A percentile compares a stretch with the other conserved stretches of the same genome.
Conservation (phyloP, 1,140 invertebrate genomes). For the Calliopsis andreniformis region DNA sequence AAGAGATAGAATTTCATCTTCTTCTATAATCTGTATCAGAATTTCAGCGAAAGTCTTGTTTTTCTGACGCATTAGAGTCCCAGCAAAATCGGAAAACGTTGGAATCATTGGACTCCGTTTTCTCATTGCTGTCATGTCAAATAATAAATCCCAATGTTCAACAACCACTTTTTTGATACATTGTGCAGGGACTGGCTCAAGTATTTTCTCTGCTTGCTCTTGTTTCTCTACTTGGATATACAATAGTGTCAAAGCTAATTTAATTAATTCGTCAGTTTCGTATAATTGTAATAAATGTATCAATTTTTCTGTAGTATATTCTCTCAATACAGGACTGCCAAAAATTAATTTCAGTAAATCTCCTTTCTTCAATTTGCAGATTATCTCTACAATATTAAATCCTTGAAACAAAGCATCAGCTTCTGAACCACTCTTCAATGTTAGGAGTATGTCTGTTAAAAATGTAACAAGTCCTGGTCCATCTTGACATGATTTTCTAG, state of each 20-base stretch:
- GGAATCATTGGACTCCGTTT: conserved; percentile 72
- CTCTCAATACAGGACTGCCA: conserved; percentile 81
- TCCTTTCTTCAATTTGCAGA: conserved; percentile 77
- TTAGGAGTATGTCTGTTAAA: conserved; percentile 79
- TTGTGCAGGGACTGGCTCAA: conserved; percentile 76
- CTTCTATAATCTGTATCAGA: conserved; percentile 79
- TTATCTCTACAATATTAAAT: conserved; percentile 81
- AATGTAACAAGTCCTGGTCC: conserved; percentile 82
- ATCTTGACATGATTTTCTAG: conserved; percentile 71
- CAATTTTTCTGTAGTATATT: conserved; percentile 83
- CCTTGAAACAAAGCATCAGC: conserved; percentile 79
- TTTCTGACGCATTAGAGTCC: conserved; percentile 81
- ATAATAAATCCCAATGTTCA: conserved; percentile 81
- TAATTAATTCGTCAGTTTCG: conserved; percentile 71
- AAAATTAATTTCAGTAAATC: conserved; percentile 82
- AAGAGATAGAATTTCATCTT: conserved; percentile 74
- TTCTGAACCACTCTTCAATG: conserved; percentile 77
- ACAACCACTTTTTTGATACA: conserved; percentile 75
- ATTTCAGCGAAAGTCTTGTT: conserved; percentile 79
- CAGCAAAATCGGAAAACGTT: conserved; percentile 83
- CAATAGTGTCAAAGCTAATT: conserved; percentile 80
- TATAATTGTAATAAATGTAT: conserved; percentile 78
- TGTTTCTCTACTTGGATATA: conserved; percentile 82
- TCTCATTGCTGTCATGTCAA: conserved; percentile 78
- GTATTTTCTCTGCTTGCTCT: conserved; percentile 77